Evolutionary conservation across 2,888 invertebrate species (phyloP).

Genomic region (Scaptomyza tumidula): DNA sequence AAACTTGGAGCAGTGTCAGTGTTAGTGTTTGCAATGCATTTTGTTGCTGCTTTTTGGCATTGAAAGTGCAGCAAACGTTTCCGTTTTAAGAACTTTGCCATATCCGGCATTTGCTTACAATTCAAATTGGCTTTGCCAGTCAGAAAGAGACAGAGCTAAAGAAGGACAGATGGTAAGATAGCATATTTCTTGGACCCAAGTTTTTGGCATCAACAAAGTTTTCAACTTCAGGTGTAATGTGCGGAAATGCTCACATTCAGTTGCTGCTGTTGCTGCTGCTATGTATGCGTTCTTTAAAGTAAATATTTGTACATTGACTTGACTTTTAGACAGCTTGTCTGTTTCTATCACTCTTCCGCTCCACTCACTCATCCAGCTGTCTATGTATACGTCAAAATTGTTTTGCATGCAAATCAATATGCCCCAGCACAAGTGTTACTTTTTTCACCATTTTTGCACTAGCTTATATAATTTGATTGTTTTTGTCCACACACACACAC

Average conservation of each 20-base stretch:
- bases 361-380: neutral
- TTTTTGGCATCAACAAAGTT: constrained; percentile 40
- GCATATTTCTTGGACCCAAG: constrained; percentile 47
- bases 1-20: constrained; percentile 40
- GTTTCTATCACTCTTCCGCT: neutral
- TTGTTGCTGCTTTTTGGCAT: constrained; percentile 53
- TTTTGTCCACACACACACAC: constrained; percentile 2
- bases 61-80: constrained; percentile 71
- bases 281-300: constrained; percentile 57
- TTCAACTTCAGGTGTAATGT: constrained; percentile 71
- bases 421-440: constrained; percentile 51
- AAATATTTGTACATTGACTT: constrained; percentile 63
- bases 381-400: constrained; percentile 50
- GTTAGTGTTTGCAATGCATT: constrained; percentile 41
- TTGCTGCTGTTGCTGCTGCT: constrained; percentile 23
- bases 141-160: neutral
- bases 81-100: constrained; percentile 68
- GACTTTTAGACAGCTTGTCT: constrained; percentile 51
- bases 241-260: constrained; percentile 69
- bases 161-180: constrained; percentile 17
- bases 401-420: constrained; percentile 59
- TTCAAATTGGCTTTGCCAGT: constrained; percentile 64
- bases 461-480: constrained; percentile 56
- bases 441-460: constrained; percentile 54
- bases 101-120: constrained; percentile 71